phyloP scores from a whole-genome alignment of 2,797 vertebrate genomes.

The Malurus leucopterus region DNA sequence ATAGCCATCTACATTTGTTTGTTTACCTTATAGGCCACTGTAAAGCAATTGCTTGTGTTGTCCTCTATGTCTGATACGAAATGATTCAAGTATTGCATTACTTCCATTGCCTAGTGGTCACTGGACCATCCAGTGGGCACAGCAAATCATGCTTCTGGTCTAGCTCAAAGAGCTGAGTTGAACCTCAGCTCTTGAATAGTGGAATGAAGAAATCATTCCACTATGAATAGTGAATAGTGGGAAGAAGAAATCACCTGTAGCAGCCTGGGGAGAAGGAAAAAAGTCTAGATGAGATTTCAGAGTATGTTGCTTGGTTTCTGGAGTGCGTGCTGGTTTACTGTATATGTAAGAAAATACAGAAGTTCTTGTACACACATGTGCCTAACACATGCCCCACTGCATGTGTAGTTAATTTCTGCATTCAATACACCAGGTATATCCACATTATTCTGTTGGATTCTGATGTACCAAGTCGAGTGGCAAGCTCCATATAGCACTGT shows the following conservation, averaged over 20 bases:
- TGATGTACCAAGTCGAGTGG: neutral
- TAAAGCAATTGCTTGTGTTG: conserved; percentile 7
- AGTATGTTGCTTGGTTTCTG: neutral
- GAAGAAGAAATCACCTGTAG: neutral
- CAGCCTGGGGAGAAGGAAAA: neutral
- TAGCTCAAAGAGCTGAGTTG: neutral
- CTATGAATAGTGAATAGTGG: too few species aligned
- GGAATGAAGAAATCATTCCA: neutral
- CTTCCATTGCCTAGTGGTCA: neutral
- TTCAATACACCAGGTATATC: neutral
- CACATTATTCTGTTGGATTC: neutral
- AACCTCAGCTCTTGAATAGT: neutral
- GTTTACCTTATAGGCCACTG: neutral
- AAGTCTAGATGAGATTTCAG: neutral
- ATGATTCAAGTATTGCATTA: neutral
- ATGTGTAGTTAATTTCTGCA: neutral
- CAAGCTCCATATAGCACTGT: fast-evolving
- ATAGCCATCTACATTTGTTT: conserved; percentile 32
- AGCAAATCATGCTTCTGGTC: neutral
- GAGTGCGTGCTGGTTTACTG: neutral
- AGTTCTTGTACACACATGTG: fast-evolving
- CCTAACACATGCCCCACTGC: neutral
- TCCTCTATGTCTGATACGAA: neutral
- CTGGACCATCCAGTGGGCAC: neutral
- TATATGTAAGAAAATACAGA: neutral